These are phyloP conservation scores for Okapia johnstoni DNA, from an alignment of 2,113 vertebrate species.

Conservation along the genomic window DNA sequence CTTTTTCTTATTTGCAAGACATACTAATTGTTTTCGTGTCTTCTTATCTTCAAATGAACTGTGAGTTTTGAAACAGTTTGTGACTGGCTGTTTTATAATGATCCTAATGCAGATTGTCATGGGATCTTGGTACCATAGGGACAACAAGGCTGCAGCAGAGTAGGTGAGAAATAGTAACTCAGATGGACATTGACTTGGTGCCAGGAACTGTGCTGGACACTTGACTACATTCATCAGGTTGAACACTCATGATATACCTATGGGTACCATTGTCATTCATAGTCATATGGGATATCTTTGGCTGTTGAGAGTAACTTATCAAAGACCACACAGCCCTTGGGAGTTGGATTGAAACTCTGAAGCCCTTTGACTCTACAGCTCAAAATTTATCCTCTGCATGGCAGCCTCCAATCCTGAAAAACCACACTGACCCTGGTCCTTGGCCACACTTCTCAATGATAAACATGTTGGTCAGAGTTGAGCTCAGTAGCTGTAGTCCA, in stretches of 20 bases:
- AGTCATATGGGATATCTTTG: background rate
- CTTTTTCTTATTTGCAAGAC: background rate
- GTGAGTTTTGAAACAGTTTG: background rate
- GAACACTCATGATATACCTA: background rate
- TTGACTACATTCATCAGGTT: background rate
- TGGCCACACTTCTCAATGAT: background rate
- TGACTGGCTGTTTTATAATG: background rate
- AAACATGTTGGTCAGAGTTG: background rate
- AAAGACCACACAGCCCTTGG: background rate
- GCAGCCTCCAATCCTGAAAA: background rate
- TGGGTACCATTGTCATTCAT: background rate
- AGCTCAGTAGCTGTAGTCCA: background rate
- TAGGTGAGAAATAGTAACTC: background rate
- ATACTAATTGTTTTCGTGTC: background rate
- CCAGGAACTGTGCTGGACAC: background rate
- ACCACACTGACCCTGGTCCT: accelerated
- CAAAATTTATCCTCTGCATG: background rate
- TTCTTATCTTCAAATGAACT: background rate
- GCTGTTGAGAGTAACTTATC: background rate
- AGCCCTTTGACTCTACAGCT: background rate
- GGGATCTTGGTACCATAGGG: background rate
- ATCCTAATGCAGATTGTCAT: background rate
- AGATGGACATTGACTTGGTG: background rate
- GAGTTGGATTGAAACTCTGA: background rate
- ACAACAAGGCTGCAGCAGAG: background rate